phyloP scores from a whole-genome alignment of 2,888 invertebrate genomes.

The Drosophila paramelanica region DNA sequence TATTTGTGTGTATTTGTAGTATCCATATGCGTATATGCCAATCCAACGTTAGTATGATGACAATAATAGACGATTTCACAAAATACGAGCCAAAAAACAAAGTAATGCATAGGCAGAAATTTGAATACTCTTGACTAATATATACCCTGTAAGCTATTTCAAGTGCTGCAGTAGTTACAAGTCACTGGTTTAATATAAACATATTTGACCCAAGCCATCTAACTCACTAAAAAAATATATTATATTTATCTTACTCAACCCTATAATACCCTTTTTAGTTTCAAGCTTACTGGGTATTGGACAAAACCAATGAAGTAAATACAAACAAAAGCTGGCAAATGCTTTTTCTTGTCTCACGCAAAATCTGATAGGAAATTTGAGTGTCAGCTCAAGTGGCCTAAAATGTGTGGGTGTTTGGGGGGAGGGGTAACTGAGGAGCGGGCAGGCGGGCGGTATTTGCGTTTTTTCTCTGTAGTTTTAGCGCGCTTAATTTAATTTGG shows the following conservation, averaged over 20 bases:
- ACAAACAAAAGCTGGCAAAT: conserved; percentile 36
- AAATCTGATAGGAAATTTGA: conserved; percentile 76
- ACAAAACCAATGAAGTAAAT: conserved; percentile 16
- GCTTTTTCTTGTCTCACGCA: conserved; percentile 54
- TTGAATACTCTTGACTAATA: background rate
- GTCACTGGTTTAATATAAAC: too few species aligned
- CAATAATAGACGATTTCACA: conserved; percentile 80
- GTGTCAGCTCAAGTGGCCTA: conserved; percentile 74
- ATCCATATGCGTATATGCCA: conserved; percentile 47
- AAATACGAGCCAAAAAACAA: conserved; percentile 57
- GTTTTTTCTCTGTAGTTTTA: conserved; percentile 35
- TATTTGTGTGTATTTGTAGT: conserved; percentile 20
- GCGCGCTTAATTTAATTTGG: conserved; percentile 56
- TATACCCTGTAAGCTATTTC: conserved; percentile 23
- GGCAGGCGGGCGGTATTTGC: conserved; percentile 3
- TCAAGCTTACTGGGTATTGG: conserved; percentile 18
- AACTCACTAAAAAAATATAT: too few species aligned
- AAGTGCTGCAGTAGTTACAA: too few species aligned
- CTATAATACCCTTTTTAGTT: background rate
- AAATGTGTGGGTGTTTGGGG: conserved; percentile 53
- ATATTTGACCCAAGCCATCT: background rate
- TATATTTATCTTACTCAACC: background rate
- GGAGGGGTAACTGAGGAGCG: conserved; percentile 6
- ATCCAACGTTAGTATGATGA: conserved; percentile 78
- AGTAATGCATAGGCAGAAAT: background rate